phyloP scores from a whole-genome alignment of 2,888 invertebrate species.

The Patella pellucida region DNA sequence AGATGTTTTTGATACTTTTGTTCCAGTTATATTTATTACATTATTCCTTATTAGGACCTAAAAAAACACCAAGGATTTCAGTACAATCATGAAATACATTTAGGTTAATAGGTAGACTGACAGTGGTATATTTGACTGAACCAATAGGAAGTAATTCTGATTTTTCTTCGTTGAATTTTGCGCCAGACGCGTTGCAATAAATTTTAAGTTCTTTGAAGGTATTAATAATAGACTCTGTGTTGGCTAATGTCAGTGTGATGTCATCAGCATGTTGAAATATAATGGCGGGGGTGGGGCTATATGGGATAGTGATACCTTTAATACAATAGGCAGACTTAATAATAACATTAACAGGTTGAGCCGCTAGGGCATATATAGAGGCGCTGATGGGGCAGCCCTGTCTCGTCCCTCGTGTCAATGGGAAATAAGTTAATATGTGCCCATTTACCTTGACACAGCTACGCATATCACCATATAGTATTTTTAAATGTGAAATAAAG shows the following conservation, averaged over 20 bases:
- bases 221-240: not conserved
- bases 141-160: not conserved
- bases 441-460: slow-evolving; percentile 39
- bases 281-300: not conserved
- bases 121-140: not conserved
- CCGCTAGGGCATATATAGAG: not conserved
- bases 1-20: not conserved
- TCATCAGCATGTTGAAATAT: slow-evolving; percentile 1
- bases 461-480: slow-evolving; percentile 18
- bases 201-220: not conserved
- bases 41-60: not conserved
- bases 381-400: not conserved
- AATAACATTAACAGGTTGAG: not conserved
- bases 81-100: not conserved
- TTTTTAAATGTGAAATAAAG: slow-evolving; percentile 15
- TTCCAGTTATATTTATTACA: not conserved
- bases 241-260: not conserved
- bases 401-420: not conserved
- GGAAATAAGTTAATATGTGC: not conserved
- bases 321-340: not conserved
- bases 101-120: not conserved
- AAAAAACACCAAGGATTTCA: not conserved
- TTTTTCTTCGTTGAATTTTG: not conserved
- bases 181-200: not conserved
- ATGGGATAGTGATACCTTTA: not conserved